Evolutionary conservation across 1,140 invertebrate genomes (phyloP), one percentile per base, ranked within the genome.

Genomic region (Stegodyphus dumicola): DNA sequence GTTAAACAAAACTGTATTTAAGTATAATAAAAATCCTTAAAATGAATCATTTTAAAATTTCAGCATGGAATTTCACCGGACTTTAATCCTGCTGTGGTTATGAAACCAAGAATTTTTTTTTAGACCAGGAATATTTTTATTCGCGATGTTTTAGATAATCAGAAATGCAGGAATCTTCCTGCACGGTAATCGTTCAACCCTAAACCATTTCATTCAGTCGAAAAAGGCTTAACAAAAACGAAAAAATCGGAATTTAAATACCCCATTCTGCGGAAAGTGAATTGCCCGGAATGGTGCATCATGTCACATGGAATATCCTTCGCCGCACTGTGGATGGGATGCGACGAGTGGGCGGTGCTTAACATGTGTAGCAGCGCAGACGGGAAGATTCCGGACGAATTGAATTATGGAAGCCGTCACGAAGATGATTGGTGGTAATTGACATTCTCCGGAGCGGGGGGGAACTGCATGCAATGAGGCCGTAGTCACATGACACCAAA

Each of bases 391-490:
- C 53, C 7, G 48, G 65, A 84, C 64, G 81, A 84, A 84, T 84
- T 76, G 51, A 84, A 84, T 84, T 84, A 84, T 56, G 81, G 81
- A 76, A 49, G 7, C 64, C 65, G 81, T 84, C 81, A 76, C 49
- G n/a, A 48, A 76, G 73, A 84, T 84, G 81, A 84, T 84, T 67
- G 73, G 73, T 76, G 73, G 81, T 84, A 84, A 84, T 84, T 84
- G 81, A 84, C 81, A 48, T 84, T n/a, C 70, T 74, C 69, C 64
- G 49, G 70, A 83, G 78, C 51, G 56, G 56, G 10, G 56, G 10
- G 9, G 10, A 18, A 7, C 65, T 17, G 65, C 10, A 18, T 5
- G 7, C 1, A 9, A 53, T 73, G 49, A 71, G 67, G 52, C 51
- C 52, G 67, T 6, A 49, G 65, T 17, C 81, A 84, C 64, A 75